Conservation (phyloP, 1,140 invertebrate species). For the Hycleus phaleratus region DNA sequence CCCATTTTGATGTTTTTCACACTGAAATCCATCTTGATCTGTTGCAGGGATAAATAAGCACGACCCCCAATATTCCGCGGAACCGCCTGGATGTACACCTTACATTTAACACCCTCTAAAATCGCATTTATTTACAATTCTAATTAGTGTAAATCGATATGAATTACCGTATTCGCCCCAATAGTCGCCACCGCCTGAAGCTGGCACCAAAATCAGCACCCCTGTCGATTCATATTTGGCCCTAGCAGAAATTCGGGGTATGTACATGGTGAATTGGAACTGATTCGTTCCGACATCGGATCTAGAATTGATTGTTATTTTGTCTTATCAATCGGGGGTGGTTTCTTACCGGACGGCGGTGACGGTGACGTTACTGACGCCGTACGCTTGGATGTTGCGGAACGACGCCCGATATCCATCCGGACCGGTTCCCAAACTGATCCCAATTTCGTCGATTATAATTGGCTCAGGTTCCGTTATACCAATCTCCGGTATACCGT, state of each 20-base stretch:
- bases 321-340: not conserved
- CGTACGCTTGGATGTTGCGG: constrained; percentile 66
- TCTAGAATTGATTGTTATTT: constrained; percentile 42
- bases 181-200: constrained; percentile 73
- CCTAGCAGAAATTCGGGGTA: constrained; percentile 65
- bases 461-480: constrained; percentile 64
- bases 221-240: constrained; percentile 72
- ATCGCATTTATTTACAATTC: constrained; percentile 7
- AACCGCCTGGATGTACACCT: constrained; percentile 67
- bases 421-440: constrained; percentile 64
- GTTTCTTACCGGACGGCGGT: constrained; percentile 59
- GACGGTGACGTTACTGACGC: constrained; percentile 67
- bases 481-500: constrained; percentile 57
- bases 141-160: not conserved
- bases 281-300: constrained; percentile 67
- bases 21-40: constrained; percentile 74
- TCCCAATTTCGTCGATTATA: constrained; percentile 69
- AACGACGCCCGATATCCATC: constrained; percentile 72
- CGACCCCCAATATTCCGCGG: constrained; percentile 52
- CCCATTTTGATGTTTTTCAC: constrained; percentile 74
- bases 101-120: constrained; percentile 71
- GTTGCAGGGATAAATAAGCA: constrained; percentile 58
- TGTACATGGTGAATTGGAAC: constrained; percentile 66
- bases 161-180: constrained; percentile 73
- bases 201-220: constrained; percentile 66